Percentiles rank a stretch among this genome's conserved stretches.
Conservation (phyloP, 2,797 vertebrate species). For the Hipposideros larvatus region DNA sequence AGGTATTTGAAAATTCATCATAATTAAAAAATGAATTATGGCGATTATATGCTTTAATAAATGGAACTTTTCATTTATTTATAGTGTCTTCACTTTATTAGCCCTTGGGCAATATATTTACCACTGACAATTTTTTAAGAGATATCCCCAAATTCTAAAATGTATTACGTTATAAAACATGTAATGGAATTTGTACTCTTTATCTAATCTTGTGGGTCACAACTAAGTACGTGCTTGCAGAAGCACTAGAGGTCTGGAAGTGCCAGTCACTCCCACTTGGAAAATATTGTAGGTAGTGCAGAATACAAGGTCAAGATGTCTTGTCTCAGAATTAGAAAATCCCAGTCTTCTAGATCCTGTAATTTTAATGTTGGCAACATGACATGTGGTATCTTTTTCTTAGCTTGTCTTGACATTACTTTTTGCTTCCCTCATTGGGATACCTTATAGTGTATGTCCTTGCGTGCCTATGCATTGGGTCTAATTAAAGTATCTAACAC, state of each 20-base stretch:
- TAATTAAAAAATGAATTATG: constrained; percentile 17
- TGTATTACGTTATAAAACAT: neutral
- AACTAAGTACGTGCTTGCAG: neutral
- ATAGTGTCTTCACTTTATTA: neutral
- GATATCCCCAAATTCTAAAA: neutral
- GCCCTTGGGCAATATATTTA: neutral
- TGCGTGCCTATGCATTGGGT: neutral
- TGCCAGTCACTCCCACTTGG: neutral
- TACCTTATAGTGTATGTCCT: neutral
- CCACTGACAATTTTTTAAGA: neutral
- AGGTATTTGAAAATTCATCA: neutral
- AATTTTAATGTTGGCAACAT: neutral
- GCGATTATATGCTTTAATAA: neutral
- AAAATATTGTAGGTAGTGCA: neutral
- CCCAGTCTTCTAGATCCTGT: neutral
- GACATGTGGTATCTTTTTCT: neutral
- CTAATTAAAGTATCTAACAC: neutral
- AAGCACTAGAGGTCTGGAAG: neutral
- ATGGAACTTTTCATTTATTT: neutral
- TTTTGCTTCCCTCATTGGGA: neutral
- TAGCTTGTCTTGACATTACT: neutral
- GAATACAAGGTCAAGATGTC: neutral
- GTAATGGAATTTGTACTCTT: neutral
- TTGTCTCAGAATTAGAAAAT: neutral
- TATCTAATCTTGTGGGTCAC: neutral